Conservation (phyloP, 2,888 invertebrate species). For the Thymelicus sylvestris region DNA sequence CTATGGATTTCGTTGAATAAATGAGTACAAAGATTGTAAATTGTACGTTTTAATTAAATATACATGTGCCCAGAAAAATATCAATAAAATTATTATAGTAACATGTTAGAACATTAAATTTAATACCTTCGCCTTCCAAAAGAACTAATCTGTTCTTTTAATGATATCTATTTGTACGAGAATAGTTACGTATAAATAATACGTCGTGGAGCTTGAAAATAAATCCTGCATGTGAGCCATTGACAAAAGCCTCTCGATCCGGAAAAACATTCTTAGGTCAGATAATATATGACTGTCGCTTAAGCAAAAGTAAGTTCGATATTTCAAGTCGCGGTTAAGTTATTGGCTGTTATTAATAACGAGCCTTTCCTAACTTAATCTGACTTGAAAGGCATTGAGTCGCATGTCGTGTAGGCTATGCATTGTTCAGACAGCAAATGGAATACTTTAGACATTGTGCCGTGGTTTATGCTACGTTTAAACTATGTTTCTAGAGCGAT, state of each 20-base stretch:
- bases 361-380: slow-evolving; percentile 81
- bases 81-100: slow-evolving; percentile 15
- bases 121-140: slow-evolving; percentile 17
- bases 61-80: not conserved
- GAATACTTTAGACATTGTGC: slow-evolving; percentile 59
- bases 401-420: slow-evolving; percentile 70
- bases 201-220: slow-evolving; percentile 44
- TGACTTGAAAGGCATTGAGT: slow-evolving; percentile 81
- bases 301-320: slow-evolving; percentile 82
- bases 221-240: slow-evolving; percentile 58
- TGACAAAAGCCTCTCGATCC: slow-evolving; percentile 75
- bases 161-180: slow-evolving; percentile 33
- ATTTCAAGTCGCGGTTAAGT: slow-evolving; percentile 79
- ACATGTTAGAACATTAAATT: slow-evolving; percentile 20
- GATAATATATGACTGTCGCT: slow-evolving; percentile 78
- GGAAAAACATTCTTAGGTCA: slow-evolving; percentile 80
- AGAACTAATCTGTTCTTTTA: slow-evolving; percentile 32
- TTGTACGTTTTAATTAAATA: not conserved
- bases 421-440: slow-evolving; percentile 71
- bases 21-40: not conserved
- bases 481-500: slow-evolving; percentile 23
- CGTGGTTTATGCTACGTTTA: slow-evolving; percentile 37
- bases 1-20: not conserved
- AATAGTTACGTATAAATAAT: slow-evolving; percentile 33
- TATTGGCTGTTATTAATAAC: slow-evolving; percentile 83